Evolutionary conservation across 2,797 vertebrate genomes (phyloP).

Genomic region (Sebastes itinus): DNA sequence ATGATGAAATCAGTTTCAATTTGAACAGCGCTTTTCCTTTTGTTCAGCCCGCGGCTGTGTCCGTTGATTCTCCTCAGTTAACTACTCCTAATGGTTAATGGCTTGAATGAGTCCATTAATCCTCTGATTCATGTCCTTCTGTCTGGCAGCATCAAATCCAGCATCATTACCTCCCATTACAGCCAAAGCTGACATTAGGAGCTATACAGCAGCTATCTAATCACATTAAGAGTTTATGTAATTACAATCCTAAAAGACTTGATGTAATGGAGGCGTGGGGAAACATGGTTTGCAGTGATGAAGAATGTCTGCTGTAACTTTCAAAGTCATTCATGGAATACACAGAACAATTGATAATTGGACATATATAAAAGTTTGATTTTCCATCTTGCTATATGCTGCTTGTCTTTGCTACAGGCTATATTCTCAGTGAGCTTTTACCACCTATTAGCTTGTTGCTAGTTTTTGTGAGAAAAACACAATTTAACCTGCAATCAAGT

Average conservation of each 20-base stretch:
- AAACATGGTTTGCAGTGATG: slow-evolving; percentile 21
- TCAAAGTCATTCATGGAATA: slow-evolving; percentile 3
- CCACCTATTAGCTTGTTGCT: neutral
- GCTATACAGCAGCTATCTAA: slow-evolving; percentile 55
- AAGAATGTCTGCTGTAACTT: slow-evolving; percentile 11
- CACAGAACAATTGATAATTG: neutral
- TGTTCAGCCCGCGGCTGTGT: slow-evolving; percentile 23
- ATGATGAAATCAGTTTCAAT: slow-evolving; percentile 17
- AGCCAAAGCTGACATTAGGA: slow-evolving; percentile 56
- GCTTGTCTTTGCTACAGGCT: neutral
- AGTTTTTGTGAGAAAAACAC: neutral
- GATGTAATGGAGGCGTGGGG: slow-evolving; percentile 21
- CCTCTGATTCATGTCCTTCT: slow-evolving; percentile 67
- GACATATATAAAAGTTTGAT: neutral
- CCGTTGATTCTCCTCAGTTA: slow-evolving; percentile 51
- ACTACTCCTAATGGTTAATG: slow-evolving; percentile 64
- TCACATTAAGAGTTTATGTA: slow-evolving; percentile 61
- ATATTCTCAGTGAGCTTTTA: neutral
- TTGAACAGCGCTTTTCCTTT: slow-evolving; percentile 39
- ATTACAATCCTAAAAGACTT: slow-evolving; percentile 51
- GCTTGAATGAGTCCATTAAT: slow-evolving; percentile 69
- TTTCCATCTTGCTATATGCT: neutral
- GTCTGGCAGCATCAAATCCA: slow-evolving; percentile 68
- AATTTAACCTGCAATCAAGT: neutral
- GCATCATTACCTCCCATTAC: slow-evolving; percentile 69